phyloP scores from a whole-genome alignment of 2,113 vertebrate genomes.

The Lonchura striata region DNA sequence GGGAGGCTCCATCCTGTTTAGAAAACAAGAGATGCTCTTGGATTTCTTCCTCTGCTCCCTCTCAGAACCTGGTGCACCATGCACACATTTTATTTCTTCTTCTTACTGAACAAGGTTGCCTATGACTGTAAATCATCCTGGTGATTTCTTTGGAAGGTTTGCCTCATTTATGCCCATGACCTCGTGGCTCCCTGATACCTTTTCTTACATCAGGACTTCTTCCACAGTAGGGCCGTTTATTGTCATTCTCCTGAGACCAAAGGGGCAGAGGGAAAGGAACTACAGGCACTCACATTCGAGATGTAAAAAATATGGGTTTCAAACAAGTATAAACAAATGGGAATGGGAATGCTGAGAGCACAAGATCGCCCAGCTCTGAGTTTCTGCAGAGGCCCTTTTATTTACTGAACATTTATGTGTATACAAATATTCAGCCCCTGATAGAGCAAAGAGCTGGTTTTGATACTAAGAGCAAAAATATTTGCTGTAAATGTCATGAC shows the following conservation, averaged over 20 bases:
- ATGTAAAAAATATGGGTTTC: slow-evolving; percentile 57
- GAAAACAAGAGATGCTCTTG: slow-evolving; percentile 28
- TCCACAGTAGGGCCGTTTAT: slow-evolving; percentile 23
- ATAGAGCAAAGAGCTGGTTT: slow-evolving; percentile 69
- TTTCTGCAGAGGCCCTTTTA: slow-evolving; percentile 66
- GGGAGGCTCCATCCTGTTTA: background rate
- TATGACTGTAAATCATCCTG: slow-evolving; percentile 61
- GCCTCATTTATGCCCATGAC: slow-evolving; percentile 63
- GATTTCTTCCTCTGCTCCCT: slow-evolving; percentile 55
- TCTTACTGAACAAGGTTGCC: slow-evolving; percentile 57
- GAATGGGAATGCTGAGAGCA: slow-evolving; percentile 31
- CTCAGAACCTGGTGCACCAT: slow-evolving; percentile 48
- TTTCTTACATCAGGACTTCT: slow-evolving; percentile 68
- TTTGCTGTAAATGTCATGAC: slow-evolving; percentile 81
- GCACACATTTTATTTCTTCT: slow-evolving; percentile 64
- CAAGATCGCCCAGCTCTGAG: slow-evolving; percentile 34
- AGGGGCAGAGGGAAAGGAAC: slow-evolving; percentile 54
- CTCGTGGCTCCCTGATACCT: slow-evolving; percentile 59
- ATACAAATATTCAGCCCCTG: slow-evolving; percentile 62
- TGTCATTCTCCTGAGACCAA: slow-evolving; percentile 57
- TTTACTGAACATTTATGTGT: slow-evolving; percentile 71
- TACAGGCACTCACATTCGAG: slow-evolving; percentile 35
- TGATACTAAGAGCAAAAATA: slow-evolving; percentile 79
- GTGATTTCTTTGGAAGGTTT: slow-evolving; percentile 74
- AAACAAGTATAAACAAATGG: slow-evolving; percentile 64